Conservation (phyloP, 2,888 invertebrate species). For the Acanthosoma haemorrhoidale region DNA sequence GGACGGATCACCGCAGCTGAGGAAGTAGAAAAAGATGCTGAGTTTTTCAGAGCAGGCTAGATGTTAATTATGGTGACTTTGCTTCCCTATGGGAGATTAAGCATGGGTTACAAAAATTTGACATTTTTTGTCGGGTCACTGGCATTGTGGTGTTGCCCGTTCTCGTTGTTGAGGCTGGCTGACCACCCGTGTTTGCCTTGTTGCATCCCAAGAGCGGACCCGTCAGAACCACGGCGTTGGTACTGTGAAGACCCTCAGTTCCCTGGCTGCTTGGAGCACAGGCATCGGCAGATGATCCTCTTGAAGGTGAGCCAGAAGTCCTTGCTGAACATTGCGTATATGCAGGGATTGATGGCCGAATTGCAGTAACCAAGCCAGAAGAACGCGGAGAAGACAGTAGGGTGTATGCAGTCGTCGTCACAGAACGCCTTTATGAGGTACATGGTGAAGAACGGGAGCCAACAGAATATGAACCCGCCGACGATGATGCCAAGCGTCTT, state of each 20-base stretch:
- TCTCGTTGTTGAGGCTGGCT: constrained; percentile 37
- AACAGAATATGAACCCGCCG: constrained; percentile 93
- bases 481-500: constrained; percentile 96
- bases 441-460: constrained; percentile 95
- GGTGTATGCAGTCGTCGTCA: constrained; percentile 73
- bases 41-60: too few species aligned
- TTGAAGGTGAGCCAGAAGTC: constrained; percentile 94
- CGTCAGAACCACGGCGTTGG: constrained; percentile 43
- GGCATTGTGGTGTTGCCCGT: constrained; percentile 39
- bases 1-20: too few species aligned
- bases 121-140: constrained; percentile 42
- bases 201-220: constrained; percentile 46
- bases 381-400: constrained; percentile 79
- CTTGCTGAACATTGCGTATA: constrained; percentile 90
- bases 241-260: constrained; percentile 37
- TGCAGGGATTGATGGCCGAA: constrained; percentile 90
- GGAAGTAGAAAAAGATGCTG: too few species aligned
- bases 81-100: constrained; percentile 13
- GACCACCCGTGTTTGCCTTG: constrained; percentile 45
- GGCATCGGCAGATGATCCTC: constrained; percentile 78
- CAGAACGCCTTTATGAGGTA: constrained; percentile 87
- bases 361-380: constrained; percentile 99
- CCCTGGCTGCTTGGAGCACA: constrained; percentile 36
- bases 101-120: constrained; percentile 42
- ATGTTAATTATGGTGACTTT: neutral